Evolutionary conservation across 2,113 vertebrate genomes (phyloP).

Genomic region (Amia ocellicauda): DNA sequence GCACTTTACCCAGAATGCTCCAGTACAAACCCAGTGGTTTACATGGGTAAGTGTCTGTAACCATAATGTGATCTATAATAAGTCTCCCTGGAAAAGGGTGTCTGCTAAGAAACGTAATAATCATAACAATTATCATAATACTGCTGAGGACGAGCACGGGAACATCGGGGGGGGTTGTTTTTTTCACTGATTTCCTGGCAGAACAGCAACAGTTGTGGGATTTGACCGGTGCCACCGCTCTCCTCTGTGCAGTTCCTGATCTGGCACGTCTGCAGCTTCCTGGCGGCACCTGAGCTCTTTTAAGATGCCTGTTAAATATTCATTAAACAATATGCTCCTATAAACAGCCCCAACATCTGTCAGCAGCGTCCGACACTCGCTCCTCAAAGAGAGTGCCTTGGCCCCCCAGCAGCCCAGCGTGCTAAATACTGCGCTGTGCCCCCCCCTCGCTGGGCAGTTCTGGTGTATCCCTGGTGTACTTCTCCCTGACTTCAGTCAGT

Average conservation of each 20-base stretch:
- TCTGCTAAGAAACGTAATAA: too few relatives aligned
- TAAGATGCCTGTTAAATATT: slow-evolving; percentile 53
- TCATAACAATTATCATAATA: too few relatives aligned
- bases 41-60: too few relatives aligned
- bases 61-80: too few relatives aligned
- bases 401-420: slow-evolving; percentile 8
- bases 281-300: slow-evolving; percentile 30
- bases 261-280: neutral
- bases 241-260: neutral
- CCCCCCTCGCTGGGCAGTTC: slow-evolving; percentile 4
- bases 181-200: neutral
- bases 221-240: neutral
- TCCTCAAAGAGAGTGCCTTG: slow-evolving; percentile 32
- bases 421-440: slow-evolving; percentile 16
- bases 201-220: neutral
- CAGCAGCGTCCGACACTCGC: slow-evolving; percentile 26
- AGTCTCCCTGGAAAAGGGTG: too few relatives aligned
- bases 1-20: too few relatives aligned
- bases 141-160: too few relatives aligned
- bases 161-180: too few relatives aligned
- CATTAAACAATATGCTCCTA: slow-evolving; percentile 37
- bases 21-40: too few relatives aligned
- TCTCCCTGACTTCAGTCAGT: slow-evolving; percentile 10
- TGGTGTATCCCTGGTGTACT: neutral
- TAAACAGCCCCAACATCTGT: slow-evolving; percentile 42